phyloP scores from a whole-genome alignment of 2,888 invertebrate species.

The Plagiodera versicolora region DNA sequence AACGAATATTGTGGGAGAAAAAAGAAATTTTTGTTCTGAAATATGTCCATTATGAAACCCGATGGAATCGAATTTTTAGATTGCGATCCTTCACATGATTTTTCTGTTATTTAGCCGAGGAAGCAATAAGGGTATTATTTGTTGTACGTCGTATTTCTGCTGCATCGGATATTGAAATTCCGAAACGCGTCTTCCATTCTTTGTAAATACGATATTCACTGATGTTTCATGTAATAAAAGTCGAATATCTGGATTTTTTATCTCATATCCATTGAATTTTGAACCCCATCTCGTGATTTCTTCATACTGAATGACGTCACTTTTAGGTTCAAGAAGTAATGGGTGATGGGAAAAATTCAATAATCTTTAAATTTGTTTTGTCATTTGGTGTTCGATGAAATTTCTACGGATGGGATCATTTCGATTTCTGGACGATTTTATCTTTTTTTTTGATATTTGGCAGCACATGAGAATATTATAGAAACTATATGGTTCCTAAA shows the following conservation, averaged over 20 bases:
- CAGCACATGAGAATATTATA: too few relatives aligned
- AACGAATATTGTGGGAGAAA: too few relatives aligned
- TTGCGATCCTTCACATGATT: conserved; percentile 6
- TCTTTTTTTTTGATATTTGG: too few relatives aligned
- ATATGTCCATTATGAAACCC: too few relatives aligned
- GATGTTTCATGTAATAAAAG: conserved; percentile 19
- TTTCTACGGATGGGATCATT: too few relatives aligned
- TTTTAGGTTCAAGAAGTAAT: too few relatives aligned
- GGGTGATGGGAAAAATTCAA: too few relatives aligned
- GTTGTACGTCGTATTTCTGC: conserved; percentile 9
- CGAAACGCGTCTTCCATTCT: conserved; percentile 10
- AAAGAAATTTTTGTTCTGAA: too few relatives aligned
- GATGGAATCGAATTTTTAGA: not conserved
- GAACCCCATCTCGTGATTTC: not conserved
- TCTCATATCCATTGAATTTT: not conserved
- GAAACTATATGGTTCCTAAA: too few relatives aligned
- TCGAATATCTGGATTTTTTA: conserved; percentile 13
- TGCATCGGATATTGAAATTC: conserved; percentile 16
- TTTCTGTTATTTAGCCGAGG: not conserved
- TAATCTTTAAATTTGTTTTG: too few relatives aligned
- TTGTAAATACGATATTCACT: conserved; percentile 17
- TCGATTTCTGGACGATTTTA: too few relatives aligned
- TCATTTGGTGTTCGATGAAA: too few relatives aligned
- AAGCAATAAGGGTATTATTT: conserved; percentile 12
- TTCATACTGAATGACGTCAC: not conserved